Base-by-base conservation (phyloP, 2,888 invertebrate genomes). In the Drosophila longiperda region DNA sequence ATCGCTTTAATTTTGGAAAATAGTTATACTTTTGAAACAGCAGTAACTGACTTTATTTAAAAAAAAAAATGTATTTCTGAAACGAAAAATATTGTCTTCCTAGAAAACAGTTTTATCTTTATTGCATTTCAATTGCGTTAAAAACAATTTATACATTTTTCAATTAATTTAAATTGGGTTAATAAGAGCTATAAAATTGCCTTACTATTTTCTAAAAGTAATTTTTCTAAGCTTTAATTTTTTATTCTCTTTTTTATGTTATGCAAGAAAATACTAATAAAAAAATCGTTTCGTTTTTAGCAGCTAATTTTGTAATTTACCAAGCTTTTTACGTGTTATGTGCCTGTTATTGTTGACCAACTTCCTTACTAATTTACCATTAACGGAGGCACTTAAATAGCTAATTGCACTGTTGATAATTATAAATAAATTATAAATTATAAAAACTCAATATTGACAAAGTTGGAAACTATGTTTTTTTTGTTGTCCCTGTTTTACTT, bases 391-490 rank as follows among this genome's bases (percentile, higher is more conserved):
- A 69, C 49, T 67, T 72, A 68, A 75, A 84, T 71, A 64, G 68
- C 78, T 85, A 89, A 89, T 85, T 82, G 88, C 54, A 73, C 64
- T 78, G 73, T 66, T 85, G 88, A 89, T 86, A 89, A 80, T 71
- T 23, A 23, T 23, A 23, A 26, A 26, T 26, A 26, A 26, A 26
- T 26, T 26, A 26, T 26, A 26, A 26, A 26, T 26, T 26, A 2
- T 23, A 23, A 23, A 23, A 2, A 26, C 26, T 26, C 29, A 33
- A 32, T 20, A 62, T n/a, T 55, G 29, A 34, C 36, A 45, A 8
- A 55, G 49, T 40, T 4, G 20, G 9, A 23, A 54, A 48, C 7
- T 20, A 9, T 2, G 15, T 6, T 17, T 20, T 33, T 38, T 12
- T 7, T 3, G 1, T 20, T 55, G 15, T 15, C 6, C 0, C 8